Base-by-base conservation (phyloP, 2,113 vertebrate genomes). In the Pelobates fuscus region DNA sequence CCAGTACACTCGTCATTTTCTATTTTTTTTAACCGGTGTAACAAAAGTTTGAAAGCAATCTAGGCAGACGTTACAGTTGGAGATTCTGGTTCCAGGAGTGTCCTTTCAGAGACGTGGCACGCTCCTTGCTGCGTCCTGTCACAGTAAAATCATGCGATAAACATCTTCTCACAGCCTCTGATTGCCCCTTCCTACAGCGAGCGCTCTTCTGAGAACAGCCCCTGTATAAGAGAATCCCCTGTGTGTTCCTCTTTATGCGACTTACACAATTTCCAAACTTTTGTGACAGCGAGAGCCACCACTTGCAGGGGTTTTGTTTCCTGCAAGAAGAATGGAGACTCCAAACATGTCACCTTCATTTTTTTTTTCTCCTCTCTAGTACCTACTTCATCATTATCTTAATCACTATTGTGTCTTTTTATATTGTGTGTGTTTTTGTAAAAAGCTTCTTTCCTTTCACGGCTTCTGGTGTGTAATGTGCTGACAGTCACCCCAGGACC, bases 331-430 rank as follows among this genome's bases (percentile, higher is more conserved):
- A 77, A 77, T 60, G 59, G 73, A 61, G 23, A 72, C 78, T 81
- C 78, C 21, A 20, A 79, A 52, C 58, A 78, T 57, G 23, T 81
- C 70, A 11, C 65, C 80, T 59, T 69, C 67, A 77, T 54, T 0
- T 67, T 68, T 78, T 81, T 75, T 2, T 46, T 23, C 80, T 77
- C 1, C 37, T n/a, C 80, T 77, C 72, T 78, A 71, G 77, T 84
- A 84, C 82, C 79, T 70, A 84, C 83, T 84, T 85, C 84, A 82
- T 93, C 87, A 87, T 88, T 86, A 86, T 88, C 86, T 84, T 85
- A 89, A 94, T 93, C 89, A 88, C 86, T 82, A 86, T 94, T 93
- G 93, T 93, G 88, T 89, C 84, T 81, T 81, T 87, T 94, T 93
- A 82, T 37, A 37, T 37, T 37, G 32, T 93, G 93, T 93, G 88